phyloP scores from a whole-genome alignment of 2,888 invertebrate species.

The Orthosia incerta region DNA sequence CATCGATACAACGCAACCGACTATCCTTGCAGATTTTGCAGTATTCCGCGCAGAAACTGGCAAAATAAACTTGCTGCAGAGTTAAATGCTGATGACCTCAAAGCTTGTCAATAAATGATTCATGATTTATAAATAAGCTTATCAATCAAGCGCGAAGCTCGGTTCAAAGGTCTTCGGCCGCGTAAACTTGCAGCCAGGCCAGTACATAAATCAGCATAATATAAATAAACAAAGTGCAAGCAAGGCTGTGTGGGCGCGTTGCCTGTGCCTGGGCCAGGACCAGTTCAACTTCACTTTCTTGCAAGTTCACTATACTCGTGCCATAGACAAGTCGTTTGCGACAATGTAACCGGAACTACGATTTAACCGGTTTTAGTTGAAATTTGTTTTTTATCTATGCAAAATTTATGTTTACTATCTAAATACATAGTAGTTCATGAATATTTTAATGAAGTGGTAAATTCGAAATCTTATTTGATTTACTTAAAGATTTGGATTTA shows the following conservation, averaged over 20 bases:
- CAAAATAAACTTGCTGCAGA: constrained; percentile 15
- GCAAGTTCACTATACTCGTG: constrained; percentile 43
- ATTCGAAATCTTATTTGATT: constrained; percentile 12
- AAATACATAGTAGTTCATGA: constrained; percentile 10
- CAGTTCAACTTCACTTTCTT: constrained; percentile 65
- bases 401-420: constrained; percentile 29
- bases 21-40: constrained; percentile 15
- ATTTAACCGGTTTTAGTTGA: constrained; percentile 34
- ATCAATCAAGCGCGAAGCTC: constrained; percentile 67
- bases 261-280: constrained; percentile 48
- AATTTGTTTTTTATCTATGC: constrained; percentile 17
- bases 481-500: neutral
- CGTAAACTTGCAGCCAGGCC: constrained; percentile 62
- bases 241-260: constrained; percentile 54
- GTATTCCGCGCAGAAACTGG: constrained; percentile 18
- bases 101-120: constrained; percentile 63
- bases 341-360: constrained; percentile 46
- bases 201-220: constrained; percentile 61
- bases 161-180: constrained; percentile 73
- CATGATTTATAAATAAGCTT: constrained; percentile 66
- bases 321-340: constrained; percentile 18
- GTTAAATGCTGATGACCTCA: constrained; percentile 53
- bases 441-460: constrained; percentile 22
- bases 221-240: constrained; percentile 65
- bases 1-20: neutral